Evolutionary conservation across 2,113 vertebrate species (phyloP).

Genomic region (Halichoeres trimaculatus): DNA sequence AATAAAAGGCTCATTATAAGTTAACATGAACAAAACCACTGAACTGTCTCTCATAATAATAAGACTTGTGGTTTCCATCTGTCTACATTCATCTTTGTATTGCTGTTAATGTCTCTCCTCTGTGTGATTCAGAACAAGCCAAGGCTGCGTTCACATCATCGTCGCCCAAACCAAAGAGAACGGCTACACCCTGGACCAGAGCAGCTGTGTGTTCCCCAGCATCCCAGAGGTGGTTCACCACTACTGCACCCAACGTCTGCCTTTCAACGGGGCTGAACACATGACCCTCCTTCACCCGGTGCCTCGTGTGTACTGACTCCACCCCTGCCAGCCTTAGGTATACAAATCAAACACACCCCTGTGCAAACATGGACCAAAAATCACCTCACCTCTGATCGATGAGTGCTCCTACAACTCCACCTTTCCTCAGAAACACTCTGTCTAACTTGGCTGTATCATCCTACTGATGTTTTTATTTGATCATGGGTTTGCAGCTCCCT

Average conservation of each 20-base stretch:
- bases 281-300: constrained; percentile 90
- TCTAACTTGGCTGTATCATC: background rate
- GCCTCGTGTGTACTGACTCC: constrained; percentile 70
- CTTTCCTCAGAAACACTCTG: background rate
- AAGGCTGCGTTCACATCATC: constrained; percentile 93
- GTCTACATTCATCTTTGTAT: background rate
- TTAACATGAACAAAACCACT: too few relatives aligned
- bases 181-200: constrained; percentile 90
- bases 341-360: constrained; percentile 49
- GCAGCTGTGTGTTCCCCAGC: constrained; percentile 88
- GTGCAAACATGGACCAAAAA: constrained; percentile 8
- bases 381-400: constrained; percentile 13
- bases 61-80: background rate
- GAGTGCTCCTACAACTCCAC: constrained; percentile 13
- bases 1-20: too few relatives aligned
- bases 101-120: background rate
- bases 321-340: background rate
- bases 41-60: background rate
- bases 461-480: constrained; percentile 7
- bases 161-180: constrained; percentile 92
- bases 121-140: constrained; percentile 85
- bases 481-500: background rate
- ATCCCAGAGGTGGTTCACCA: constrained; percentile 90
- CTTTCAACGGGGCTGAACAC: constrained; percentile 91
- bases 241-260: constrained; percentile 88